Evolutionary conservation across 2,797 vertebrate genomes (phyloP).

Genomic region (Sarcophilus harrisii): DNA sequence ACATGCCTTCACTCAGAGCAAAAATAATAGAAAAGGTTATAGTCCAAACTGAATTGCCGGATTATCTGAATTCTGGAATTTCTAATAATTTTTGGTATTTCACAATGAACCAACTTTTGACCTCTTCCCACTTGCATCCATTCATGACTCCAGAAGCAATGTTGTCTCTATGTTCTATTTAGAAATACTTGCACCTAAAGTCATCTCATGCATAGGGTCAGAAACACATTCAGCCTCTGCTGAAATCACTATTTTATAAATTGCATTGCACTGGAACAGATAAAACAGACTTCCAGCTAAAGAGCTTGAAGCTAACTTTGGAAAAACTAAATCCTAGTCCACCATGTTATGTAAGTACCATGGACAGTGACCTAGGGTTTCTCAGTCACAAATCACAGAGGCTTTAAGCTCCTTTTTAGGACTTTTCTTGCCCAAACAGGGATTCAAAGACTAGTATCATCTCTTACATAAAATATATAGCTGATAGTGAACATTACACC

Average conservation of each 20-base stretch:
- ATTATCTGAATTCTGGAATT: background rate
- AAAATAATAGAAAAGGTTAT: background rate
- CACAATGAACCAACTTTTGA: background rate
- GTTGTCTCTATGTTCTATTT: slow-evolving; percentile 35
- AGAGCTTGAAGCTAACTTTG: background rate
- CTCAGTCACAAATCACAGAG: rapidly evolving
- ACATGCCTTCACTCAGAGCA: background rate
- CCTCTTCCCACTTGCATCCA: background rate
- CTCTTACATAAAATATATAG: background rate
- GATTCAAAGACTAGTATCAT: background rate
- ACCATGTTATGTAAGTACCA: background rate
- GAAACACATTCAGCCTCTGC: background rate
- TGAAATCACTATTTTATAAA: background rate
- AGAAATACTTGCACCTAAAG: background rate
- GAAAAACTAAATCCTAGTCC: background rate
- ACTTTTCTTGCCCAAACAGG: slow-evolving; percentile 51
- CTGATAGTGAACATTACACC: background rate
- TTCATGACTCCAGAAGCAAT: background rate
- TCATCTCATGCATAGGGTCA: background rate
- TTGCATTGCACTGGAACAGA: background rate
- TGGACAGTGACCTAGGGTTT: background rate
- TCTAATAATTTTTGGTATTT: background rate
- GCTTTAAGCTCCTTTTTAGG: background rate
- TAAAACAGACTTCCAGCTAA: background rate
- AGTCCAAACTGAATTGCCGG: background rate